These are phyloP conservation scores for Diplogasteroides magnus DNA, from an alignment of 1,140 invertebrate species.

Conservation along the genomic window DNA sequence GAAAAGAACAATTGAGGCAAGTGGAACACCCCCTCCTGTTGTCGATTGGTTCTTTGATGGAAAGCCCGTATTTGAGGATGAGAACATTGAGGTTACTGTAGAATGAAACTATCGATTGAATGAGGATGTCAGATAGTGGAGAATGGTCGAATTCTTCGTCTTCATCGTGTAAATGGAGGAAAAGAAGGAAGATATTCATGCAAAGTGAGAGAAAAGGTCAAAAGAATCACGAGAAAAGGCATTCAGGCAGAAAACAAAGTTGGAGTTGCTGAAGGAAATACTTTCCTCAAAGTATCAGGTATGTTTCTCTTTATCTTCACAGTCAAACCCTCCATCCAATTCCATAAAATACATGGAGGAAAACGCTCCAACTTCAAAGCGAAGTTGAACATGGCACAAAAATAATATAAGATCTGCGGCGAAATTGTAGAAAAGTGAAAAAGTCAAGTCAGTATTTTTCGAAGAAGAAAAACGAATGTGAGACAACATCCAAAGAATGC, in stretches of 20 bases:
- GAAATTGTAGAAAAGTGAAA: too few relatives aligned
- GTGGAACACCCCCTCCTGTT: conserved; percentile 57
- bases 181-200: conserved; percentile 50
- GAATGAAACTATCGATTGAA: too few relatives aligned
- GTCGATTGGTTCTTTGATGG: conserved; percentile 57
- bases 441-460: too few relatives aligned
- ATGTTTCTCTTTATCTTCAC: not conserved
- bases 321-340: too few relatives aligned
- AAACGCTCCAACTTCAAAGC: too few relatives aligned
- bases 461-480: too few relatives aligned
- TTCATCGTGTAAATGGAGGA: conserved; percentile 22
- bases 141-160: conserved; percentile 16
- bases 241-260: conserved; percentile 42
- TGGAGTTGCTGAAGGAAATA: conserved; percentile 42
- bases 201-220: not conserved
- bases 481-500: too few relatives aligned
- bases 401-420: too few relatives aligned
- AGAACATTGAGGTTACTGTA: conserved; percentile 32
- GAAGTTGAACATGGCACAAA: too few relatives aligned
- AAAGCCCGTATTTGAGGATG: conserved; percentile 38
- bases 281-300: conserved; percentile 48
- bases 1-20: too few relatives aligned
- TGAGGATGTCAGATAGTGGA: conserved; percentile 14
- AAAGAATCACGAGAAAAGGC: too few relatives aligned
- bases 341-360: too few relatives aligned